Evolutionary conservation across 2,113 vertebrate species (phyloP), one percentile per base, ranked within the genome.

Genomic region (Oncorhynchus masou): DNA sequence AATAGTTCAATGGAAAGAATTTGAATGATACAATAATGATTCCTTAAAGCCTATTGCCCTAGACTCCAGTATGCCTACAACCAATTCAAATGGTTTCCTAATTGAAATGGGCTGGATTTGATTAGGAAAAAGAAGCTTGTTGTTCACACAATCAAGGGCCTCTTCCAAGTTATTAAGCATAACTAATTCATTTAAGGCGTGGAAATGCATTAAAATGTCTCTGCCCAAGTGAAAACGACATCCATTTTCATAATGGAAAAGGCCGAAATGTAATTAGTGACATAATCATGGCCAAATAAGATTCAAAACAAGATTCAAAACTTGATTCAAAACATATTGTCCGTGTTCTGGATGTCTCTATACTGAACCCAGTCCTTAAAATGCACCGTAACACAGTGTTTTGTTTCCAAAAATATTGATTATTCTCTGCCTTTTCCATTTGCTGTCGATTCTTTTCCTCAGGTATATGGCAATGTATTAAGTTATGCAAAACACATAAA

Each of bases 141-240:
- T 88, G 84, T 84, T 88, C 25, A 71, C 85, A 81, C 80, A 89
- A 90, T 91, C 91, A 91, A 78, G 79, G 77, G 68, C 34, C 75
- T 83, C 84, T 91, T 88, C 82, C 89, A 90, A 85, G 59, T 75
- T 83, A 89, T 91, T 83, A 86, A 86, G 83, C 86, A 87, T 88
- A 91, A 92, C 89, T 78, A 92, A 92, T 91, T 89, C 88, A 91
- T 92, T 92, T 91, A 91, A 75, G 82, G 87, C 88, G 81, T 90
- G 89, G 74, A 88, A 91, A 91, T 91, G 85, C 82, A 48, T 85
- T 89, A 82, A 86, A 87, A 88, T 71, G 86, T 78, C 82, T 88
- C 76, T 78, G 74, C 79, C 75, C 80, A 70, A 69, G 76, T 57
- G 84, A 85, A 86, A 75, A 84, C 81, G 86, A 84, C 85, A 85